phyloP scores from a whole-genome alignment of 2,888 invertebrate genomes.

The Ectemnius cavifrons region DNA sequence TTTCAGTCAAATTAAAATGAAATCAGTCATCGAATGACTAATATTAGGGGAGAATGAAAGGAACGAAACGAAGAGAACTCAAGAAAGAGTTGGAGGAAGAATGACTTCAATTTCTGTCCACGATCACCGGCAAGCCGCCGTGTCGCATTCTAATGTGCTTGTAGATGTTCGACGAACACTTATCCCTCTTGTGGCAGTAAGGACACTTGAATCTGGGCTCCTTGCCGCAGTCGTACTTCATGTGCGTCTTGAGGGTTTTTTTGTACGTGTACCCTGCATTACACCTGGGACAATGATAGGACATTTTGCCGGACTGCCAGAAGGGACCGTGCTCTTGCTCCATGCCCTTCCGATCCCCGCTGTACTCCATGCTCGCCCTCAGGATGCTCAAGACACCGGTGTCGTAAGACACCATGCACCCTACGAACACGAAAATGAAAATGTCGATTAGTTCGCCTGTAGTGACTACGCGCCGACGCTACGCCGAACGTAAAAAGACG shows the following conservation, averaged over 20 bases:
- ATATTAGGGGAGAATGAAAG: neutral
- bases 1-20: too few species aligned
- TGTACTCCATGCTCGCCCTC: conserved; percentile 59
- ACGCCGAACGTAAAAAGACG: conserved; percentile 14
- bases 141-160: conserved; percentile 74
- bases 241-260: conserved; percentile 77
- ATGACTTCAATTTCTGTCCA: conserved; percentile 64
- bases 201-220: conserved; percentile 78
- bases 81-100: neutral
- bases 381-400: conserved; percentile 61
- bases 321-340: conserved; percentile 62
- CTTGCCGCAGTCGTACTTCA: conserved; percentile 78
- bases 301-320: conserved; percentile 67
- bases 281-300: conserved; percentile 77
- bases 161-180: conserved; percentile 79
- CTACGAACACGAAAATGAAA: conserved; percentile 67
- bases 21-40: too few species aligned
- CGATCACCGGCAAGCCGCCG: conserved; percentile 72
- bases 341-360: conserved; percentile 33
- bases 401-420: conserved; percentile 57
- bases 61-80: neutral
- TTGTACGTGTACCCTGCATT: conserved; percentile 76
- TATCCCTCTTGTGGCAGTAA: conserved; percentile 79
- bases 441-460: conserved; percentile 37
- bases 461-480: conserved; percentile 10